Evolutionary conservation across 2,888 invertebrate species (phyloP), one percentile per base, ranked within the genome.

Genomic region (Melieria picta): DNA sequence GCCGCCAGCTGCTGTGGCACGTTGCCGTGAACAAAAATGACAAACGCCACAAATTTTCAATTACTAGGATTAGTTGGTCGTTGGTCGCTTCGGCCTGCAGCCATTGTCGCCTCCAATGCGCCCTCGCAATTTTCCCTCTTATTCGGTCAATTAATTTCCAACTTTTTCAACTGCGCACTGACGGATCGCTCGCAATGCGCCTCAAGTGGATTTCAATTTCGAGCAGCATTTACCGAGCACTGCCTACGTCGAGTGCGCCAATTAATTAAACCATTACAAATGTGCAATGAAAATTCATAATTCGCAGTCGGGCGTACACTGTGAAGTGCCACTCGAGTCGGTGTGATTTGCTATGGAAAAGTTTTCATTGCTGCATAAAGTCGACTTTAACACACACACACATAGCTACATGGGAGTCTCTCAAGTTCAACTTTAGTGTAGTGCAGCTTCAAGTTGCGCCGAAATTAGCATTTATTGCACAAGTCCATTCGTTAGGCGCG

Each of bases 251-350:
- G 52, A 52, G 52, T 52, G 80, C 77, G 76, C 76, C 80, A 80
- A 81, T 80, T 81, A 81, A 79, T 79, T 77, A 72, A 79, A 76
- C 52, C 74, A 76, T 75, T 76, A 75, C 76, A 47, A 75, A 73
- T 61, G 55, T 30, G 30, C 30, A 30, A 16, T 56, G 13, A 42
- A 61, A 67, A 3, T 30, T 30, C 30, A 30, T 30, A 30, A 30
- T 30, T 30, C 72, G 72, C 76, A 79, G 78, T 78, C 77, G 77
- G 77, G 73, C 65, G 58, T 67, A 42, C n/a, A 50, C 42, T 57
- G 13, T 45, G 7, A 61, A 56, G 57, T 62, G 61, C 30, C 30
- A 30, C 30, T 30, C 30, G 30, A 30, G 30, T 30, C 30, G 30
- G 30, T 30, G 30, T 30, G 30, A 30, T 30, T 30, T 30, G 30